phyloP scores from a whole-genome alignment of 2,888 invertebrate species.

The Drosophila percnosoma region DNA sequence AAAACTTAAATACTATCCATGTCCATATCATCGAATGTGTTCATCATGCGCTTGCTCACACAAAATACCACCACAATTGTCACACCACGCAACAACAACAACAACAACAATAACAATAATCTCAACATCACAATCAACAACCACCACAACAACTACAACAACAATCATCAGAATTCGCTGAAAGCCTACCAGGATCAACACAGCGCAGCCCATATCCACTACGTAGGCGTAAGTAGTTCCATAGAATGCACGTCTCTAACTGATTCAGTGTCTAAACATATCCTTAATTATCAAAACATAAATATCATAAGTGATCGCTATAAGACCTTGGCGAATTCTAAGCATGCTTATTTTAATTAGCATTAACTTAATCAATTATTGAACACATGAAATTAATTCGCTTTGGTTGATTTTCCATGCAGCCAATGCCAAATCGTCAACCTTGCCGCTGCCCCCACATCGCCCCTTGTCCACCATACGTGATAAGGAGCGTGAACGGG shows the following conservation, averaged over 20 bases:
- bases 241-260: conserved; percentile 61
- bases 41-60: conserved; percentile 58
- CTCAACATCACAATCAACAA: conserved; percentile 33
- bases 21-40: conserved; percentile 44
- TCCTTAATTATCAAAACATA: conserved; percentile 25
- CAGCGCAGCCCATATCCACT: conserved; percentile 94
- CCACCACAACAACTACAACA: conserved; percentile 45
- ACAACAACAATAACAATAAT: conserved; percentile 39
- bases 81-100: conserved; percentile 38
- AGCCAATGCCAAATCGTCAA: conserved; percentile 92
- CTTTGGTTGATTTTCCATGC: conserved; percentile 56
- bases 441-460: conserved; percentile 91
- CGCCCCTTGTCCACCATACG: conserved; percentile 86
- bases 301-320: conserved; percentile 6
- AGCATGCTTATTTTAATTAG: conserved; percentile 22
- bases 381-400: background rate
- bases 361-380: conserved; percentile 2
- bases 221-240: conserved; percentile 91
- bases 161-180: conserved; percentile 90
- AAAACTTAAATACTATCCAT: conserved; percentile 67
- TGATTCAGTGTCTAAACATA: conserved; percentile 30
- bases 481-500: conserved; percentile 87
- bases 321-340: conserved; percentile 4
- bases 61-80: conserved; percentile 29
- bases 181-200: conserved; percentile 93